A percentile compares a stretch with the other conserved stretches of the same genome.
Conservation (phyloP, 2,888 invertebrate genomes). For the Agrochola lota region DNA sequence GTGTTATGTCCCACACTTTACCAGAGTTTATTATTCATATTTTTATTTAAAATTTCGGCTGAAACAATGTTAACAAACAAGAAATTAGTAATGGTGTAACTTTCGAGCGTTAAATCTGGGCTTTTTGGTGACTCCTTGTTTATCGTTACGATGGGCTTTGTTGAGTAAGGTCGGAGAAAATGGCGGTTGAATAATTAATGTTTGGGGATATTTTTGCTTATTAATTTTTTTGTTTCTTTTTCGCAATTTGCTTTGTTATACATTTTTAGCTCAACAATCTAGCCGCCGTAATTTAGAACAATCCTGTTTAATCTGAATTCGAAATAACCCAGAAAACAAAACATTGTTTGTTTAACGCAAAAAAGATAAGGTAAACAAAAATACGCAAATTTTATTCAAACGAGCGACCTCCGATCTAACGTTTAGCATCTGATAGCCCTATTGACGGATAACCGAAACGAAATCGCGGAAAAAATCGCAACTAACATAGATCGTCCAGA, state of each 20-base stretch:
- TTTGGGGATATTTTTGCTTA: slow-evolving; percentile 27
- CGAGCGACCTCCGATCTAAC: slow-evolving; percentile 52
- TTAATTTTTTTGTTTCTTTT: slow-evolving; percentile 1
- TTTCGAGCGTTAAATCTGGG: slow-evolving; percentile 47
- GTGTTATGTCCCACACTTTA: slow-evolving; percentile 67
- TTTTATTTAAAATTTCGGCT: slow-evolving; percentile 66
- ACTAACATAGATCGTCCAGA: slow-evolving; percentile 74
- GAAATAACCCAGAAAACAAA: slow-evolving; percentile 12
- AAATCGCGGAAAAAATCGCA: slow-evolving; percentile 70
- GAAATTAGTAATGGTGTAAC: slow-evolving; percentile 58
- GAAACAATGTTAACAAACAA: slow-evolving; percentile 49
- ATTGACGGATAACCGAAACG: slow-evolving; percentile 62
- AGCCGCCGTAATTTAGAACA: slow-evolving; percentile 20
- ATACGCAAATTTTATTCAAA: slow-evolving; percentile 59
- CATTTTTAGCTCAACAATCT: slow-evolving; percentile 11
- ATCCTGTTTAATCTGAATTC: slow-evolving; percentile 22
- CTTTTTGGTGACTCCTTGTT: slow-evolving; percentile 47
- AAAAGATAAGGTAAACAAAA: slow-evolving; percentile 32
- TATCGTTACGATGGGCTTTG: slow-evolving; percentile 47
- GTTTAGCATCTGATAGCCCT: slow-evolving; percentile 58
- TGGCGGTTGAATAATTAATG: slow-evolving; percentile 29
- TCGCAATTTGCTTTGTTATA: not conserved
- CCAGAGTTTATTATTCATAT: slow-evolving; percentile 70
- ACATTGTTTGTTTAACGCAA: slow-evolving; percentile 1
- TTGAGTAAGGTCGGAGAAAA: slow-evolving; percentile 40